Evolutionary conservation across 2,113 vertebrate genomes (phyloP).

Genomic region (Raja brachyura): DNA sequence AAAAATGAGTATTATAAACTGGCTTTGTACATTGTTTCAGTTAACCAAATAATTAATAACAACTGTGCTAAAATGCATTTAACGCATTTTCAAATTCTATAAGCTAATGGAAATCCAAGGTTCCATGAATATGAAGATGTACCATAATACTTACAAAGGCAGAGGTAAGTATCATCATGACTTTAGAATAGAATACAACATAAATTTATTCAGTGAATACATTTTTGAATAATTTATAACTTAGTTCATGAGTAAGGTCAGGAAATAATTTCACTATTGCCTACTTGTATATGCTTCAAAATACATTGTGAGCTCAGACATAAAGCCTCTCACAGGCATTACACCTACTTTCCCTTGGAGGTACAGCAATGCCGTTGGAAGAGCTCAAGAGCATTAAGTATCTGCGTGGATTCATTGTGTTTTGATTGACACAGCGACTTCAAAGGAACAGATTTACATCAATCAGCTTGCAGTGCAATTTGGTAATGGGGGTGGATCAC

Average conservation of each 20-base stretch:
- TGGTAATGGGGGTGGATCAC: conserved; percentile 26
- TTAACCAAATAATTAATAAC: conserved; percentile 16
- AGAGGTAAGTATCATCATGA: background rate
- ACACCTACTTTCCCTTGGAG: background rate
- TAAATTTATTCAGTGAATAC: conserved; percentile 30
- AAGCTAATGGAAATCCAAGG: background rate
- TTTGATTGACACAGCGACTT: conserved; percentile 19
- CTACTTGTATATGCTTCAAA: conserved; percentile 13
- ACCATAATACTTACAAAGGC: background rate
- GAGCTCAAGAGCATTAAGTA: conserved; percentile 26
- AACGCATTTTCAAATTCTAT: background rate
- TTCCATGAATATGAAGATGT: background rate
- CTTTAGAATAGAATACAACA: conserved; percentile 12
- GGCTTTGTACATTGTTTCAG: background rate
- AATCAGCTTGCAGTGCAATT: conserved; percentile 20
- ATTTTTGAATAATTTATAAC: conserved; percentile 36
- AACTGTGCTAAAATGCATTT: background rate
- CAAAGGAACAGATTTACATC: conserved; percentile 37
- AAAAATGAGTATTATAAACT: background rate
- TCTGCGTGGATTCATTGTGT: background rate
- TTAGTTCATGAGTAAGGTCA: conserved; percentile 29
- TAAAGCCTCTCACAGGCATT: background rate
- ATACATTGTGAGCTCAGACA: background rate
- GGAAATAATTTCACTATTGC: conserved; percentile 27
- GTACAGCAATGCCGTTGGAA: background rate